These are phyloP conservation scores for Neodiprion lecontei DNA, from an alignment of 1,140 invertebrate genomes.

Conservation along the genomic window DNA sequence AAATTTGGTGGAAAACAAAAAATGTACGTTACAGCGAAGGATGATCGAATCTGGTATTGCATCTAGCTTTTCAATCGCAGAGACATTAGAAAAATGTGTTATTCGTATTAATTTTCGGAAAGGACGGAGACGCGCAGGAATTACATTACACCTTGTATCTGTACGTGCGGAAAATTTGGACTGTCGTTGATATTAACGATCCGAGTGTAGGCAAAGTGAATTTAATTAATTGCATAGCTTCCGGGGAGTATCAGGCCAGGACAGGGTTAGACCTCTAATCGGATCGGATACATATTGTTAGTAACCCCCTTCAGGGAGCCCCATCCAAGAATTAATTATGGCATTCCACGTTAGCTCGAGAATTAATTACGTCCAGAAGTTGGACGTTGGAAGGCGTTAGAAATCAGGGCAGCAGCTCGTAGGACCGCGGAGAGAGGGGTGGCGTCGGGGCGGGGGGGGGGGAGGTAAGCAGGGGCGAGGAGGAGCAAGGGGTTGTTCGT, in stretches of 20 bases:
- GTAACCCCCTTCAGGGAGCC: conserved; percentile 32
- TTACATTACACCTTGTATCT: too few species aligned
- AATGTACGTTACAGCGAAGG: too few species aligned
- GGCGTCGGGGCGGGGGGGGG: neutral
- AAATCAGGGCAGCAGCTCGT: conserved; percentile 31
- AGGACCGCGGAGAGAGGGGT: conserved; percentile 11
- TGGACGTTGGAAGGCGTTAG: conserved; percentile 44
- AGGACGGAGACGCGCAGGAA: too few species aligned
- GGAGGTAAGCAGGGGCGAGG: neutral
- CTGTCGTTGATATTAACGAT: neutral
- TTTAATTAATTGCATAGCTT: conserved; percentile 6
- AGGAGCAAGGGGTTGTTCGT: neutral
- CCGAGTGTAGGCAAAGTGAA: neutral
- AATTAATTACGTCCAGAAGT: conserved; percentile 55
- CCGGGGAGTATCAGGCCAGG: neutral
- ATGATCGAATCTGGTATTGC: too few species aligned
- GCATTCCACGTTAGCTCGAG: conserved; percentile 52
- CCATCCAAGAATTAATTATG: conserved; percentile 53
- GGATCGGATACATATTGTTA: conserved; percentile 7
- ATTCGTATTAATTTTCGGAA: too few species aligned
- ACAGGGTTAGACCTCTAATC: neutral
- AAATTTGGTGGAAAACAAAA: too few species aligned
- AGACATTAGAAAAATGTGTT: too few species aligned
- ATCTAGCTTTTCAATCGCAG: too few species aligned
- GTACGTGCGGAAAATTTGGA: too few species aligned